phyloP scores from a whole-genome alignment of 2,888 invertebrate genomes.

The Gymnocheta viridis region DNA sequence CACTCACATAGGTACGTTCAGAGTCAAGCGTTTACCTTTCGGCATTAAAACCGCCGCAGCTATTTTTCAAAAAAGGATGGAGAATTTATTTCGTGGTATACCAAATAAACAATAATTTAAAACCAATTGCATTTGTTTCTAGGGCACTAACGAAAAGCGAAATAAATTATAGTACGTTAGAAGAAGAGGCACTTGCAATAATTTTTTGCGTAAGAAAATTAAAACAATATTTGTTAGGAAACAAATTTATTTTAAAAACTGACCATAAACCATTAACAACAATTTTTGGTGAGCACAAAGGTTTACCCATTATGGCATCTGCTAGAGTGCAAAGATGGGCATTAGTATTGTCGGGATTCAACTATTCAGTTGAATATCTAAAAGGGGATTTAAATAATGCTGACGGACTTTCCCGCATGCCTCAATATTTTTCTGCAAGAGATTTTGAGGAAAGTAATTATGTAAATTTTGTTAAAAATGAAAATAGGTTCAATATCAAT shows the following conservation, averaged over 20 bases:
- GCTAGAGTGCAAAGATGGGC: slow-evolving; percentile 28
- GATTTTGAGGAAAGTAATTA: not conserved
- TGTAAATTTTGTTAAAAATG: not conserved
- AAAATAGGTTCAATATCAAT: too few species aligned
- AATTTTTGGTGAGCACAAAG: slow-evolving; percentile 37
- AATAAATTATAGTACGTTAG: slow-evolving; percentile 22
- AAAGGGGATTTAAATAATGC: slow-evolving; percentile 29
- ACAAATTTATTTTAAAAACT: slow-evolving; percentile 34
- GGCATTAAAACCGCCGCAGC: slow-evolving; percentile 8
- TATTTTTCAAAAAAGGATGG: not conserved
- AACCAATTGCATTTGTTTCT: too few species aligned
- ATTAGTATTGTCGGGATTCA: not conserved
- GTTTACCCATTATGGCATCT: slow-evolving; percentile 20
- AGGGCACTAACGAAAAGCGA: slow-evolving; percentile 35
- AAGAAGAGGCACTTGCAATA: slow-evolving; percentile 43
- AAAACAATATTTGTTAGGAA: slow-evolving; percentile 4
- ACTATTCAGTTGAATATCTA: slow-evolving; percentile 10
- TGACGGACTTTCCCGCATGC: slow-evolving; percentile 20
- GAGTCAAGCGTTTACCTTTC: slow-evolving; percentile 10
- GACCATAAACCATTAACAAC: slow-evolving; percentile 49
- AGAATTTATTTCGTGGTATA: slow-evolving; percentile 2
- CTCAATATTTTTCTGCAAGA: not conserved
- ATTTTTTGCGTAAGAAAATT: slow-evolving; percentile 1
- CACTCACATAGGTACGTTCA: not conserved
- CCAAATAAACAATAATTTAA: too few species aligned